Percentiles rank a stretch among this genome's conserved stretches.
These are phyloP conservation scores for Malurus elegans DNA, from an alignment of 2,113 vertebrate species.

Conservation along the genomic window DNA sequence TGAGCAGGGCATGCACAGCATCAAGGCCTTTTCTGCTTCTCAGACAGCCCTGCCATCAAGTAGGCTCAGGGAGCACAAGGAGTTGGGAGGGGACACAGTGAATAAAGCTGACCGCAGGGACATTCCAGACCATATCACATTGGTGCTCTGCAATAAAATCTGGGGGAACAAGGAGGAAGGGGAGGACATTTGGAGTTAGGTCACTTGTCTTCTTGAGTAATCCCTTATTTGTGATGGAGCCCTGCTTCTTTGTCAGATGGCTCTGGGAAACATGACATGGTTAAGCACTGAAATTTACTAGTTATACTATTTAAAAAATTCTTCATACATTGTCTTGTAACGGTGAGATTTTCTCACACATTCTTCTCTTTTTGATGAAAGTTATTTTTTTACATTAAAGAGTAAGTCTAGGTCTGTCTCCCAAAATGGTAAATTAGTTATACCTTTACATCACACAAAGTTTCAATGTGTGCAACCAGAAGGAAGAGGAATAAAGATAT, in stretches of 20 bases:
- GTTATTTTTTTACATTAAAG: background rate
- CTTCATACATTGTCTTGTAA: background rate
- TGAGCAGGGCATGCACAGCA: background rate
- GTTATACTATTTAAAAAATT: background rate
- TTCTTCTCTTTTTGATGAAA: background rate
- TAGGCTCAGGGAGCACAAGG: background rate
- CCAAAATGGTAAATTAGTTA: background rate
- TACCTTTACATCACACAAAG: background rate
- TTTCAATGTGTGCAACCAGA: background rate
- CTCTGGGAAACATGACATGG: background rate
- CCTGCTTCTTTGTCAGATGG: background rate
- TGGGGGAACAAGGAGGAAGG: background rate
- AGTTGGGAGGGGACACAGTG: background rate
- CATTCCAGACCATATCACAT: accelerated
- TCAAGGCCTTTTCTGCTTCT: background rate
- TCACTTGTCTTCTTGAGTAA: accelerated
- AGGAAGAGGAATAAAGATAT: background rate
- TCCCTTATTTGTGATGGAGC: background rate
- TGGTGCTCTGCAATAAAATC: background rate
- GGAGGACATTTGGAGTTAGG: accelerated
- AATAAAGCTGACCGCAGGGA: background rate
- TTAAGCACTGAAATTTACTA: background rate
- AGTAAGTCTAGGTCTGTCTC: background rate
- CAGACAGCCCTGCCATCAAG: background rate
- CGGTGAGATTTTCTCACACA: background rate